These are phyloP conservation scores for Drosophila pachea DNA, from an alignment of 1,140 invertebrate genomes.

Conservation along the genomic window DNA sequence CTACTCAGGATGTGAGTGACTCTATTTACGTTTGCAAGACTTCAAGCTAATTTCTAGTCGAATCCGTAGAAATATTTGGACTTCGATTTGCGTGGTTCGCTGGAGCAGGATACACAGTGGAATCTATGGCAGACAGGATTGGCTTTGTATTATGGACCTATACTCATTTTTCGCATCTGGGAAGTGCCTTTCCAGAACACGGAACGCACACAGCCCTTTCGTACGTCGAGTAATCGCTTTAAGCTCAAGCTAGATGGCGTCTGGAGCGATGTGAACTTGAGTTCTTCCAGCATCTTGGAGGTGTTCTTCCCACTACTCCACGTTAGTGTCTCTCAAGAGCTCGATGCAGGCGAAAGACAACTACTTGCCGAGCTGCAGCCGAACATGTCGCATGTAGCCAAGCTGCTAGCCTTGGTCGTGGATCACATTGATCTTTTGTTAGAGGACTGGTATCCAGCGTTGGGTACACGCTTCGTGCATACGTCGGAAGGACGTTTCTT, in stretches of 20 bases:
- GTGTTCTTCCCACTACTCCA: conserved; percentile 86
- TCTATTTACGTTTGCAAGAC: background rate
- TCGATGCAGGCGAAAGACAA: conserved; percentile 52
- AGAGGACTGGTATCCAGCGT: conserved; percentile 98
- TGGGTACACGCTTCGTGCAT: conserved; percentile 97
- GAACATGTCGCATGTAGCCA: conserved; percentile 88
- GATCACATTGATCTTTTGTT: conserved; percentile 97
- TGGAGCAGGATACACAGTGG: conserved; percentile 84
- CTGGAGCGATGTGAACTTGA: conserved; percentile 92
- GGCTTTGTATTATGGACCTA: conserved; percentile 89
- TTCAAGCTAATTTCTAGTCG: background rate
- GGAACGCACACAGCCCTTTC: conserved; percentile 80
- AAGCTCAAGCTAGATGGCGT: conserved; percentile 88
- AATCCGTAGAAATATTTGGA: conserved; percentile 61
- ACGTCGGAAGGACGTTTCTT: conserved; percentile 97
- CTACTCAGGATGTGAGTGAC: conserved; percentile 56
- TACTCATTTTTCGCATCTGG: conserved; percentile 89
- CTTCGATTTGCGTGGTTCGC: conserved; percentile 65
- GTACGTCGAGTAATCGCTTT: conserved; percentile 81
- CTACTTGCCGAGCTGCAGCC: conserved; percentile 81
- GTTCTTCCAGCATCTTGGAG: conserved; percentile 91
- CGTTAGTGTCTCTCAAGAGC: conserved; percentile 56
- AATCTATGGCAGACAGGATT: conserved; percentile 97
- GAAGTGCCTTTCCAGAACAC: conserved; percentile 87
- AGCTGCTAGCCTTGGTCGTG: conserved; percentile 93